A percentile compares a stretch with the other conserved stretches of the same genome.
These are phyloP conservation scores for Tachuris rubrigastra DNA, from an alignment of 2,113 vertebrate species.

Conservation along the genomic window DNA sequence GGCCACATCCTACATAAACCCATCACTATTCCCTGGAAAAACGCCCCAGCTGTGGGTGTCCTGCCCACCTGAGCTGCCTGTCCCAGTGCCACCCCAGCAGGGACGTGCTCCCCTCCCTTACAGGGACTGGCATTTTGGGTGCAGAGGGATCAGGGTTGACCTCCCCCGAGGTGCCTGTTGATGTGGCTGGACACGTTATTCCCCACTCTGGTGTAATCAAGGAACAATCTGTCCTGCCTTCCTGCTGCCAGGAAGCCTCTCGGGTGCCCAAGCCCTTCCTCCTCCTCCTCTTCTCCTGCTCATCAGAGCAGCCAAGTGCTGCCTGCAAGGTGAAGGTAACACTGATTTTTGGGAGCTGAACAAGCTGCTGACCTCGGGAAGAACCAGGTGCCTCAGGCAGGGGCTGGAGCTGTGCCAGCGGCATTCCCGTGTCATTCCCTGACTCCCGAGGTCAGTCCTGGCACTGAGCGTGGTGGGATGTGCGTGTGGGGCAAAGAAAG, in stretches of 20 bases:
- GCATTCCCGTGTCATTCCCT: neutral
- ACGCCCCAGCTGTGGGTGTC: neutral
- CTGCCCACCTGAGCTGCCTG: neutral
- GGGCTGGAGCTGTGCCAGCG: neutral
- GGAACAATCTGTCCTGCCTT: neutral
- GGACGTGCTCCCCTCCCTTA: neutral
- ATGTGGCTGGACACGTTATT: neutral
- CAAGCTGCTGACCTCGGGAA: neutral
- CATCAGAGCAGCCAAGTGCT: neutral
- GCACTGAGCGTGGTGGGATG: neutral
- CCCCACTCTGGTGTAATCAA: neutral
- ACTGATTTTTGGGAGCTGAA: neutral
- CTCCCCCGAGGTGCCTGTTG: neutral
- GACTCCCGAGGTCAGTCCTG: neutral
- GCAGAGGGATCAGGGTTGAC: neutral
- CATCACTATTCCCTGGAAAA: rapidly evolving
- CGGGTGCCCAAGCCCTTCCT: neutral
- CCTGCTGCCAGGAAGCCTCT: neutral
- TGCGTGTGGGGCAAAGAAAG: constrained; percentile 21
- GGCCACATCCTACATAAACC: rapidly evolving
- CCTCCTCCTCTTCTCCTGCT: neutral
- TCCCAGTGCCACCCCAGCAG: neutral
- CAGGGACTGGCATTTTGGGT: rapidly evolving
- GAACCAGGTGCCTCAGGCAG: neutral
- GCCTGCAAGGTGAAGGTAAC: rapidly evolving